Conservation (phyloP, 1,140 invertebrate species). For the Lineus longissimus region DNA sequence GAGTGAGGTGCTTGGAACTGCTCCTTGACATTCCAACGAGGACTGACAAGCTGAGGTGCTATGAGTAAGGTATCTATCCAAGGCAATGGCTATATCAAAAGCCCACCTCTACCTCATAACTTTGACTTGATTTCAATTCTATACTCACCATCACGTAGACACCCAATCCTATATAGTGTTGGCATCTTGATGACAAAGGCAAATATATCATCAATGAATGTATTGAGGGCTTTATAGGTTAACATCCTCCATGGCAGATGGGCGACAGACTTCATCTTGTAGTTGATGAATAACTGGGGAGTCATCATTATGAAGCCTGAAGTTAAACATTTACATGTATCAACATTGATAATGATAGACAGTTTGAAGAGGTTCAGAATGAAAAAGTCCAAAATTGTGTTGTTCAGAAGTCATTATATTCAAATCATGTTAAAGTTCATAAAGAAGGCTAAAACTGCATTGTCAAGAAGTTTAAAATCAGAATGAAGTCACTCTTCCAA, state of each 20-base stretch:
- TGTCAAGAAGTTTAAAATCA: too few relatives aligned
- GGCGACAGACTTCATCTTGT: slow-evolving; percentile 97
- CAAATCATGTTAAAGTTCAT: background rate
- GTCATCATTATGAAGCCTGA: slow-evolving; percentile 99
- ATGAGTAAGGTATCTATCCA: background rate
- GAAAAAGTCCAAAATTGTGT: too few relatives aligned
- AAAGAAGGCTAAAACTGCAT: too few relatives aligned
- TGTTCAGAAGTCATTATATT: background rate
- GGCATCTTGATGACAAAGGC: slow-evolving; percentile 99
- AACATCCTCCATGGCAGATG: slow-evolving; percentile 99
- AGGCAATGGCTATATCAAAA: background rate
- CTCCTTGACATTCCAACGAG: too few relatives aligned
- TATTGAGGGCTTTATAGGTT: slow-evolving; percentile 99
- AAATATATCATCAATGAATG: slow-evolving; percentile 99
- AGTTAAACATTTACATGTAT: slow-evolving; percentile 27
- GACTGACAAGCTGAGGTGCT: too few relatives aligned
- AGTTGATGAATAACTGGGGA: slow-evolving; percentile 98
- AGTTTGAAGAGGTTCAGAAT: too few relatives aligned
- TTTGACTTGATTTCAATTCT: too few relatives aligned
- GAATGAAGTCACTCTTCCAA: too few relatives aligned
- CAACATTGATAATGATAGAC: too few relatives aligned
- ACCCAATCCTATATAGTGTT: slow-evolving; percentile 87
- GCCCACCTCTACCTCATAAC: too few relatives aligned
- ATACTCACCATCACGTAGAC: slow-evolving; percentile 84
- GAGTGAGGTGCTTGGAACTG: too few relatives aligned